Percentiles rank a stretch among this genome's conserved stretches.
Conservation (phyloP, 2,797 vertebrate species). For the Atherinosoma microstoma region DNA sequence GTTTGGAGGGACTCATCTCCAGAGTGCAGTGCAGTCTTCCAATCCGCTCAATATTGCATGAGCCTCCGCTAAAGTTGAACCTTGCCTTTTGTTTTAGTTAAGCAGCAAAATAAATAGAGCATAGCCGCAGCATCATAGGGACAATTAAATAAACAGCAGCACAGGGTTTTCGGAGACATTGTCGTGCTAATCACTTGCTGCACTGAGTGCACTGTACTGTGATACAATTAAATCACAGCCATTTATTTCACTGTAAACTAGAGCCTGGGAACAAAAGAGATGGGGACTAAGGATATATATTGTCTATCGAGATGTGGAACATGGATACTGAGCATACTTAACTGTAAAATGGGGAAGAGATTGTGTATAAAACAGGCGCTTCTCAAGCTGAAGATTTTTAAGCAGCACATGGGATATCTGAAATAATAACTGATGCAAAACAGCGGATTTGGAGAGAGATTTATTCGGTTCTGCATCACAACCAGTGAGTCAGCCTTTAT, state of each 20-base stretch:
- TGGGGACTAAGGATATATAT: slow-evolving; percentile 60
- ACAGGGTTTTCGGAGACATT: slow-evolving; percentile 70
- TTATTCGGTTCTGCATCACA: slow-evolving; percentile 73
- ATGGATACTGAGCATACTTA: slow-evolving; percentile 49
- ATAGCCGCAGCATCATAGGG: slow-evolving; percentile 77
- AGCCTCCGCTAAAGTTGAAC: slow-evolving; percentile 79
- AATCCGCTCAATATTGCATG: slow-evolving; percentile 83
- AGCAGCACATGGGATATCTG: slow-evolving; percentile 59
- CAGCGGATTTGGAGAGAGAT: slow-evolving; percentile 73
- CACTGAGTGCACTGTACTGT: slow-evolving; percentile 62
- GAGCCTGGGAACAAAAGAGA: slow-evolving; percentile 47
- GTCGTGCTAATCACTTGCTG: slow-evolving; percentile 77
- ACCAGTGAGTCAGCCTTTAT: slow-evolving; percentile 61
- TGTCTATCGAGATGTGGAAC: slow-evolving; percentile 63
- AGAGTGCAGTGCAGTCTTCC: slow-evolving; percentile 75
- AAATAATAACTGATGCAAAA: slow-evolving; percentile 77
- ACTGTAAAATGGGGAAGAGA: slow-evolving; percentile 40
- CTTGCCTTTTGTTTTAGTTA: slow-evolving; percentile 81
- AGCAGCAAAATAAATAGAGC: slow-evolving; percentile 83
- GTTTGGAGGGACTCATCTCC: slow-evolving; percentile 71
- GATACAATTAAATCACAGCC: slow-evolving; percentile 73
- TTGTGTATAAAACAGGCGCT: neutral
- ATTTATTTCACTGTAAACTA: slow-evolving; percentile 75
- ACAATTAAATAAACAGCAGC: slow-evolving; percentile 83
- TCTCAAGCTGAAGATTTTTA: slow-evolving; percentile 51